Evolutionary conservation across 2,888 invertebrate species (phyloP).

Genomic region (Netelia melanura): DNA sequence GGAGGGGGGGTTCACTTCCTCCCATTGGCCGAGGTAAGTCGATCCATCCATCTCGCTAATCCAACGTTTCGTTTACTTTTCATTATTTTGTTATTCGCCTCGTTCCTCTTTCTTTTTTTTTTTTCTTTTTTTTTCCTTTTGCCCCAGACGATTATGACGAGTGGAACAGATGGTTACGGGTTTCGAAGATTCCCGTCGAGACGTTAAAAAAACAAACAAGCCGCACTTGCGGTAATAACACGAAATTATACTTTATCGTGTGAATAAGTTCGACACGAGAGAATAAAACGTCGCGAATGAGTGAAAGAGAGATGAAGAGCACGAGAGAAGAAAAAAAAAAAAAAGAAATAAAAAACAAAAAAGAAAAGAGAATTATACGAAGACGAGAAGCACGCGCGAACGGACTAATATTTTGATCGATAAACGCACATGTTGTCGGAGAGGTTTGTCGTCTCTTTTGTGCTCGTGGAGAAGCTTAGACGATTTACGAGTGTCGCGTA

Average conservation of each 20-base stretch:
- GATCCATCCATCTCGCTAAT: background rate
- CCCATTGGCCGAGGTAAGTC: no score
- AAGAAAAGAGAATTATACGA: background rate
- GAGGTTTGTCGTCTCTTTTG: background rate
- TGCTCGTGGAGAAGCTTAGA: background rate
- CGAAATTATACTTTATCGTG: background rate
- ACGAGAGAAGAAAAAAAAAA: no score
- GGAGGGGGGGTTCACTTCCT: background rate
- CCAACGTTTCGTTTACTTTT: background rate
- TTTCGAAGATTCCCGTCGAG: constrained; percentile 9
- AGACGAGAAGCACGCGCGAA: background rate
- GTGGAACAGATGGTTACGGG: background rate
- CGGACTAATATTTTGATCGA: constrained; percentile 15
- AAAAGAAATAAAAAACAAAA: background rate
- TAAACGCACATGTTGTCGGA: constrained; percentile 1
- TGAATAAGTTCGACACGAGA: background rate
- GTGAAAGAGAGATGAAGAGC: no score
- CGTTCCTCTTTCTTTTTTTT: background rate
- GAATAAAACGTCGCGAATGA: no score
- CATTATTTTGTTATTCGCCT: background rate
- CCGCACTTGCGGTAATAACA: background rate
- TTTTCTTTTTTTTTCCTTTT: background rate
- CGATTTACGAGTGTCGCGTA: background rate
- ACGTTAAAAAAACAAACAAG: background rate
- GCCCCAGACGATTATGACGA: background rate